These are phyloP conservation scores for Drosophila macrospina DNA, from an alignment of 2,888 invertebrate genomes.

Conservation along the genomic window DNA sequence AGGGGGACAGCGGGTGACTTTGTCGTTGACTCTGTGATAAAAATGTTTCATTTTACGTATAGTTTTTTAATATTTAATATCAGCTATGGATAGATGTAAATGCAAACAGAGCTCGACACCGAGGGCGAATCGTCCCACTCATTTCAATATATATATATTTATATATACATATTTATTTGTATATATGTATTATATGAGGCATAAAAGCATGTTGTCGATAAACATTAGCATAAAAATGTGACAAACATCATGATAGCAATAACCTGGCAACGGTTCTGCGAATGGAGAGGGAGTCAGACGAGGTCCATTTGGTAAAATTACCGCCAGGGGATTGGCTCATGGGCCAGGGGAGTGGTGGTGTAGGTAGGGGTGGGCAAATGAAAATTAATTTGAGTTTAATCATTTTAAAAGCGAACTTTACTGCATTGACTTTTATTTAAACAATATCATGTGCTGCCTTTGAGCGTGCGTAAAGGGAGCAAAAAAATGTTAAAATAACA, in stretches of 20 bases:
- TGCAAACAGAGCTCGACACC: slow-evolving; percentile 42
- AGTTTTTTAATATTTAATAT: slow-evolving; percentile 81
- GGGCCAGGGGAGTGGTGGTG: neutral
- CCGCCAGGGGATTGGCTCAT: slow-evolving; percentile 32
- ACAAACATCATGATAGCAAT: slow-evolving; percentile 63
- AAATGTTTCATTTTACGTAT: slow-evolving; percentile 77
- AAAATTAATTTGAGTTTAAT: slow-evolving; percentile 78
- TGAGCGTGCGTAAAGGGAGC: slow-evolving; percentile 31
- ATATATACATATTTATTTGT: slow-evolving; percentile 9
- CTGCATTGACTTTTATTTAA: slow-evolving; percentile 74
- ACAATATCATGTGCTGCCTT: slow-evolving; percentile 69
- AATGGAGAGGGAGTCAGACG: neutral
- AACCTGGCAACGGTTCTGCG: slow-evolving; percentile 7
- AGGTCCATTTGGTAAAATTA: slow-evolving; percentile 49
- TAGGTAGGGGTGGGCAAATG: slow-evolving; percentile 28
- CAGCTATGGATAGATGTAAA: slow-evolving; percentile 58
- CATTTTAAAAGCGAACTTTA: slow-evolving; percentile 76
- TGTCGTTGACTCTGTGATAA: slow-evolving; percentile 67
- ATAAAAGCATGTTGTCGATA: slow-evolving; percentile 75
- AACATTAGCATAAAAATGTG: slow-evolving; percentile 81
- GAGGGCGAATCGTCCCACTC: slow-evolving; percentile 4
- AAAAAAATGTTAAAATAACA: slow-evolving; percentile 26
- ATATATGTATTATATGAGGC: slow-evolving; percentile 40
- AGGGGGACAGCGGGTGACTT: slow-evolving; percentile 40
- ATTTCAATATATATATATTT: slow-evolving; percentile 4